phyloP scores from a whole-genome alignment of 2,888 invertebrate species.

The Coenonympha arcania region DNA sequence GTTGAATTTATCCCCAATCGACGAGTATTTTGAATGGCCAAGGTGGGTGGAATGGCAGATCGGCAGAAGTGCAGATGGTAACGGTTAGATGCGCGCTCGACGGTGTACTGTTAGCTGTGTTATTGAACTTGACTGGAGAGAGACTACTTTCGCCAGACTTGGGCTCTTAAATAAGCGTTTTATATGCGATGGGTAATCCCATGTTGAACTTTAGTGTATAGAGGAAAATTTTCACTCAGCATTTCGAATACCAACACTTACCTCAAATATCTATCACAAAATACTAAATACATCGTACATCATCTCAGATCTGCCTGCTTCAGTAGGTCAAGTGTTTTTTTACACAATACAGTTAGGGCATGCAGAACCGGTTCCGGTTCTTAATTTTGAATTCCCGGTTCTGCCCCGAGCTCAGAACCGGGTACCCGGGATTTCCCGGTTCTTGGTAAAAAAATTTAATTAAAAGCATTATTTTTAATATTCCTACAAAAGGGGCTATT shows the following conservation, averaged over 20 bases:
- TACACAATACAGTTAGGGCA: no score
- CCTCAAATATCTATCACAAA: no score
- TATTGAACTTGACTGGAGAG: constrained; percentile 64
- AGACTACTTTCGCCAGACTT: constrained; percentile 61
- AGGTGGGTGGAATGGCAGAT: constrained; percentile 3
- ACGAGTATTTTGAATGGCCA: constrained; percentile 10
- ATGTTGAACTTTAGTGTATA: not conserved
- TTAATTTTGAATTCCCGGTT: no score
- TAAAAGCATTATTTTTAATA: no score
- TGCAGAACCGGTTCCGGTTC: no score
- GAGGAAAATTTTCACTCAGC: not conserved
- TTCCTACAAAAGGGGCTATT: no score
- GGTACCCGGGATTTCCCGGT: no score
- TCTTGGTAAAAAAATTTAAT: no score
- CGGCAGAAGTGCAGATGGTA: constrained; percentile 3
- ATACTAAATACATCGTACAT: no score
- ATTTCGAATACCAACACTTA: not conserved
- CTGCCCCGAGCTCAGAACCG: no score
- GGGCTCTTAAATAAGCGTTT: constrained; percentile 42
- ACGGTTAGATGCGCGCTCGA: constrained; percentile 32
- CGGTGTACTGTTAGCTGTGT: constrained; percentile 58
- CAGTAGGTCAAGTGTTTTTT: no score
- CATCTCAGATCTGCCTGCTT: no score
- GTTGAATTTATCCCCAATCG: not conserved
- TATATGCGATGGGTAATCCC: constrained; percentile 7